Conservation (phyloP, 2,888 invertebrate species). For the Cantharis lateralis region DNA sequence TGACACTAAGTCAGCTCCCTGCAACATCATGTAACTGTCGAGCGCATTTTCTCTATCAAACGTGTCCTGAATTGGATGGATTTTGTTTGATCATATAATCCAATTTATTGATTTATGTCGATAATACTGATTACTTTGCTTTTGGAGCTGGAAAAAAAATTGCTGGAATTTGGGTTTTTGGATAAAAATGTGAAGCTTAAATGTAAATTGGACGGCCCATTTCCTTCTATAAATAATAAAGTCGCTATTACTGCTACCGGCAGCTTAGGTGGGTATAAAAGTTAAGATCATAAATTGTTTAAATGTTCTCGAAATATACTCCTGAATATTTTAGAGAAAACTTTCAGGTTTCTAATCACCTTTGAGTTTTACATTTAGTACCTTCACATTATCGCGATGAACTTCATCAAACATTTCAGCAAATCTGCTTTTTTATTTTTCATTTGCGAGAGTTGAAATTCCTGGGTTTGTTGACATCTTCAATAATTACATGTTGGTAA, state of each 20-base stretch:
- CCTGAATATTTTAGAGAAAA: not conserved
- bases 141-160: not conserved
- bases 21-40: conserved; percentile 37
- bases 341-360: not conserved
- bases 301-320: not conserved
- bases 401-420: not conserved
- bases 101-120: conserved; percentile 26
- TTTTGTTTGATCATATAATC: conserved; percentile 30
- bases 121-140: conserved; percentile 21
- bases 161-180: not conserved
- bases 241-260: not conserved
- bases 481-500: not conserved
- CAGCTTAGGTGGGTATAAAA: not conserved
- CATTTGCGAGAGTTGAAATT: not conserved
- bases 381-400: not conserved
- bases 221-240: not conserved
- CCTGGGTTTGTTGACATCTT: not conserved
- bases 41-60: conserved; percentile 34
- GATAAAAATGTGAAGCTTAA: no score
- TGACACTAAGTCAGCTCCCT: conserved; percentile 38
- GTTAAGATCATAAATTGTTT: not conserved
- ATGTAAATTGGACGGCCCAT: not conserved
- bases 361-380: no score
- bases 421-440: not conserved
- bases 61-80: conserved; percentile 29